Evolutionary conservation across 2,797 vertebrate species (phyloP), one percentile per base, ranked within the genome.

Genomic region (Xiphorhynchus erythropygius): DNA sequence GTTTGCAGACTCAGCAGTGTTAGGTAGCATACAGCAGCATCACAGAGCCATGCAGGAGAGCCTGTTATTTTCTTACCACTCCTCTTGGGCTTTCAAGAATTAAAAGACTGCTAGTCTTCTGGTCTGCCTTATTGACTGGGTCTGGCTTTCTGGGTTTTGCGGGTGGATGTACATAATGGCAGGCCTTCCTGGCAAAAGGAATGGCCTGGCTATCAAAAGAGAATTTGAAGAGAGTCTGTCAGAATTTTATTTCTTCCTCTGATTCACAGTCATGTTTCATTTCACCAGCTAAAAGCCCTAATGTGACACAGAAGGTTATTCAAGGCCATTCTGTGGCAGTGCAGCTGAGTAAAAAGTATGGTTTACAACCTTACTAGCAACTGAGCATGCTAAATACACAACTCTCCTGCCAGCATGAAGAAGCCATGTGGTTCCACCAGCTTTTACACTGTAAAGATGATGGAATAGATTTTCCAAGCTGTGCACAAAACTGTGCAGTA

Each of bases 231-330:
- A 81, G 23, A 81, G 30, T 52, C 52, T 94, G 89, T 49, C 50
- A 63, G 62, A 57, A 75, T 90, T 87, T 88, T 85, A 63, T 84
- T 88, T 32, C 63, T 79, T 85, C 62, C 47, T 91, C 59, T 76
- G 65, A 88, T 79, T 88, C 80, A 87, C 25, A 76, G 63, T 49
- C 80, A 56, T 84, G 80, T 94, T 95, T 91, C 55, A 47, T 86
- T 93, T 93, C 59, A 68, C 52, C 62, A 84, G 89, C 18, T 73
- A 92, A 92, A 96, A 89, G 84, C 60, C 80, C 85, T 94, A 73
- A 95, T 75, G 77, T 83, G 95, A 92, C 90, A 95, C n/a, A 39
- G 64, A 37, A 95, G 84, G 89, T 95, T 95, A 95, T 97, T 94
- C 87, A 79, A 84, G 94, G 96, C 89, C 89, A 92, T 44, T 68